These are phyloP conservation scores for Lordiphosa mommai DNA, from an alignment of 1,140 invertebrate genomes.

Conservation along the genomic window DNA sequence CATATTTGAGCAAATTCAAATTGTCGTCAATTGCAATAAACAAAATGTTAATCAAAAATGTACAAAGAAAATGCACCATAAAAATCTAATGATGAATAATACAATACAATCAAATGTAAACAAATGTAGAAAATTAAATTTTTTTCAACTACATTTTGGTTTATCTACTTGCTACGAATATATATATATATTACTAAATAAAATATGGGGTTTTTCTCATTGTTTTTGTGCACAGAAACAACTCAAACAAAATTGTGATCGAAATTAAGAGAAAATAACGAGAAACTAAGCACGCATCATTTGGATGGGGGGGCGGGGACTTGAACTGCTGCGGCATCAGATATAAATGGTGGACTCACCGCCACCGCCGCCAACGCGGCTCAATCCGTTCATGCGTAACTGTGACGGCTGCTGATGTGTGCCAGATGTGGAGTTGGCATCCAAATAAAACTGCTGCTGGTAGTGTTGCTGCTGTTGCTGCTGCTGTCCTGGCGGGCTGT, in stretches of 20 bases:
- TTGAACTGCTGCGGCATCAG: conserved; percentile 20
- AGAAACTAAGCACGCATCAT: conserved; percentile 18
- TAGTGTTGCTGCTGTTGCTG: conserved; percentile 28
- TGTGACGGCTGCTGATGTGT: conserved; percentile 27
- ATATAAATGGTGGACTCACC: conserved; percentile 79
- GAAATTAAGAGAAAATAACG: conserved; percentile 7
- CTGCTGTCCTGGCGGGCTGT: conserved; percentile 31
- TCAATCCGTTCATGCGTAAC: conserved; percentile 72
- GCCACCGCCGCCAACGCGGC: conserved; percentile 69
- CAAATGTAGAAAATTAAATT: conserved; percentile 41
- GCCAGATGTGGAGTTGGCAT: conserved; percentile 21
- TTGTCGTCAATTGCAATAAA: conserved; percentile 36
- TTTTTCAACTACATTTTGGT: conserved; percentile 25
- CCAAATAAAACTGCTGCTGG: conserved; percentile 30
- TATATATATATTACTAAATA: conserved; percentile 7
- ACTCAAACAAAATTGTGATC: conserved; percentile 15
- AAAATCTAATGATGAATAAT: not conserved
- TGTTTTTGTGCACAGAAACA: conserved; percentile 21
- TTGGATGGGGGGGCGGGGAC: not conserved
- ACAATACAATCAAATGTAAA: conserved; percentile 13
- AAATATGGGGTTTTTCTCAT: conserved; percentile 11
- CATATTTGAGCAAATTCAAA: conserved; percentile 15
- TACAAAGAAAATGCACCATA: conserved; percentile 8
- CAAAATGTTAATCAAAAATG: conserved; percentile 8
- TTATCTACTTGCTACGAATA: conserved; percentile 13